phyloP scores from a whole-genome alignment of 2,888 invertebrate genomes.

The Serripes groenlandicus region DNA sequence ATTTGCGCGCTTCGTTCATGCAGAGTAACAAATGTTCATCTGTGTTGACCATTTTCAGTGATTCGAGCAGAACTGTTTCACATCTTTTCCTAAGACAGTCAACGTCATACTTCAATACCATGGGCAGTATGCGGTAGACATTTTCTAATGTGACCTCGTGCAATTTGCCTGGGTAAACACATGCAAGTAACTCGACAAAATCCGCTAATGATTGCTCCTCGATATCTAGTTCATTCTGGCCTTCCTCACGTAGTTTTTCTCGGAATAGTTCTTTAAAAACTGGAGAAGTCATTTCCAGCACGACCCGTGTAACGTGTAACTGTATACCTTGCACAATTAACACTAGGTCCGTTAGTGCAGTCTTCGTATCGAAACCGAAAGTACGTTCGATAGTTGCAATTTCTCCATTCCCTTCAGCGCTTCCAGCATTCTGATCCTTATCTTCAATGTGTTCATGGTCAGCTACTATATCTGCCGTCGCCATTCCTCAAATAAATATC shows the following conservation, averaged over 20 bases:
- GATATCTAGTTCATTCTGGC: neutral
- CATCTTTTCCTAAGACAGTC: neutral
- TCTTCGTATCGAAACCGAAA: conserved; percentile 15
- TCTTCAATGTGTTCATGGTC: too few species aligned
- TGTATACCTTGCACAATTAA: neutral
- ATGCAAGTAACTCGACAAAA: conserved; percentile 17
- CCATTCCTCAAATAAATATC: too few species aligned
- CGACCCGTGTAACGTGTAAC: neutral
- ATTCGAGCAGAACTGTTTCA: neutral
- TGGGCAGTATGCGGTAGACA: neutral
- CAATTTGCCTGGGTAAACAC: neutral
- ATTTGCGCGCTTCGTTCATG: neutral
- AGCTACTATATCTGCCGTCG: too few species aligned
- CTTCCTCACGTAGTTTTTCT: neutral
- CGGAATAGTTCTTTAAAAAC: neutral
- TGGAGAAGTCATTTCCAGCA: neutral
- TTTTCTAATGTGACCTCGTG: neutral
- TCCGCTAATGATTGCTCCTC: neutral
- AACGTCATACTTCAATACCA: neutral
- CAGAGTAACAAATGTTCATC: neutral
- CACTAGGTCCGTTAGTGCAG: neutral
- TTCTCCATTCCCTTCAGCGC: too few species aligned
- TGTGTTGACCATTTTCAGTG: neutral
- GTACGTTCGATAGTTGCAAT: too few species aligned
- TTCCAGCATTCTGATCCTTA: too few species aligned